phyloP scores from a whole-genome alignment of 2,888 invertebrate genomes.

The Gasteruption jaculator region DNA sequence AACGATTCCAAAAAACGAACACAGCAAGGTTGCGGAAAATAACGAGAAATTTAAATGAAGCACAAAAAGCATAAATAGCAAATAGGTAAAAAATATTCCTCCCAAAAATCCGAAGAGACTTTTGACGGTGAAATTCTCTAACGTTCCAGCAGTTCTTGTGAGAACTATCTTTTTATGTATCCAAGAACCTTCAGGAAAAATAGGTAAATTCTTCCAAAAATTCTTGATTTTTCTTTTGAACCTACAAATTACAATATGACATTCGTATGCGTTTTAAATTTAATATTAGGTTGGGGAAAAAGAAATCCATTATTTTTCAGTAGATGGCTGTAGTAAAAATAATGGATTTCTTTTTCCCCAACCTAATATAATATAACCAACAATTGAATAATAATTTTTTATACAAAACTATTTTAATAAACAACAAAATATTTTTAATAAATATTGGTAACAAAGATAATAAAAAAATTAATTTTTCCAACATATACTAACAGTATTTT shows the following conservation, averaged over 20 bases:
- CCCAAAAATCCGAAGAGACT: constrained; percentile 64
- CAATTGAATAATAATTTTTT: neutral
- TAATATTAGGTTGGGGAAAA: too few relatives aligned
- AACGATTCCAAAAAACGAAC: constrained; percentile 60
- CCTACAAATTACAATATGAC: constrained; percentile 45
- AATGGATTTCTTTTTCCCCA: too few relatives aligned
- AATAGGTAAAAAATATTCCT: constrained; percentile 62
- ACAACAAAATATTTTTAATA: neutral
- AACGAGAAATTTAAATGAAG: constrained; percentile 63
- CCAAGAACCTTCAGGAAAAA: constrained; percentile 41
- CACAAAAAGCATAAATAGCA: constrained; percentile 66
- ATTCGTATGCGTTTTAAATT: too few relatives aligned
- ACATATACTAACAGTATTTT: constrained; percentile 31
- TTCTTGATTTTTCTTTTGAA: constrained; percentile 50
- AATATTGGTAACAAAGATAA: neutral
- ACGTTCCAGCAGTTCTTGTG: constrained; percentile 55
- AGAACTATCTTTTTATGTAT: constrained; percentile 45
- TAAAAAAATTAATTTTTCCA: neutral
- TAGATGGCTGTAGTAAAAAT: too few relatives aligned
- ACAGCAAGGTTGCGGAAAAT: constrained; percentile 60
- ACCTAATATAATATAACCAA: too few relatives aligned
- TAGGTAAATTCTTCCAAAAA: constrained; percentile 39
- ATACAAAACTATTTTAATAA: neutral
- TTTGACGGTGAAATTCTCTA: constrained; percentile 61
- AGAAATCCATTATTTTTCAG: too few relatives aligned